phyloP scores from a whole-genome alignment of 2,113 vertebrate genomes.

The Struthio camelus region DNA sequence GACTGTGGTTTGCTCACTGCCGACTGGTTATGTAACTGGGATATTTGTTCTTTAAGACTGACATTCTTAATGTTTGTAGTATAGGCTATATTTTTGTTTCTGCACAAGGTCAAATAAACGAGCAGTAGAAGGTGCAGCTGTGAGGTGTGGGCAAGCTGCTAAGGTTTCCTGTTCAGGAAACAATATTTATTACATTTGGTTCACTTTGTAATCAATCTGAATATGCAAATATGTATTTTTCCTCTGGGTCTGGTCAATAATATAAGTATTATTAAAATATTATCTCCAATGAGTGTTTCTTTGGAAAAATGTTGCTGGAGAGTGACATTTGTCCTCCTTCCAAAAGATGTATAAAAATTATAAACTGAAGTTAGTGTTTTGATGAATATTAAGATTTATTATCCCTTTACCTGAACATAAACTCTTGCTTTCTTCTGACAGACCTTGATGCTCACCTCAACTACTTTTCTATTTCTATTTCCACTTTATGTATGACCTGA shows the following conservation, averaged over 20 bases:
- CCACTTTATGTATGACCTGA: not conserved
- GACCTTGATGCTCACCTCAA: not conserved
- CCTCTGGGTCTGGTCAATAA: not conserved
- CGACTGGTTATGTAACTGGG: not conserved
- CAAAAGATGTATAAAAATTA: not conserved
- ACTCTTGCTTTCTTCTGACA: not conserved
- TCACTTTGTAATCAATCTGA: not conserved
- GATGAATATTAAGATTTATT: not conserved
- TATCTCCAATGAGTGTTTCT: not conserved
- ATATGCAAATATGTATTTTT: not conserved
- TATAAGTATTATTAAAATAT: not conserved
- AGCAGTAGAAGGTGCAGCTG: not conserved
- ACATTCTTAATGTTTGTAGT: not conserved
- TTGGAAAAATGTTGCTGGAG: not conserved
- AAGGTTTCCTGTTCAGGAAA: not conserved
- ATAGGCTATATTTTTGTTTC: not conserved
- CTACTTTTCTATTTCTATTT: not conserved
- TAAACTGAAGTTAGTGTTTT: not conserved
- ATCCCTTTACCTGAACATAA: not conserved
- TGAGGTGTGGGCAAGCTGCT: not conserved
- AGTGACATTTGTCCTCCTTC: not conserved
- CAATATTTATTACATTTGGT: not conserved
- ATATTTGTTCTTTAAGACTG: not conserved
- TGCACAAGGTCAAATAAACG: not conserved
- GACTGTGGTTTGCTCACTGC: not conserved